Conservation (phyloP, 1,140 invertebrate species). For the Diuraphis noxia region DNA sequence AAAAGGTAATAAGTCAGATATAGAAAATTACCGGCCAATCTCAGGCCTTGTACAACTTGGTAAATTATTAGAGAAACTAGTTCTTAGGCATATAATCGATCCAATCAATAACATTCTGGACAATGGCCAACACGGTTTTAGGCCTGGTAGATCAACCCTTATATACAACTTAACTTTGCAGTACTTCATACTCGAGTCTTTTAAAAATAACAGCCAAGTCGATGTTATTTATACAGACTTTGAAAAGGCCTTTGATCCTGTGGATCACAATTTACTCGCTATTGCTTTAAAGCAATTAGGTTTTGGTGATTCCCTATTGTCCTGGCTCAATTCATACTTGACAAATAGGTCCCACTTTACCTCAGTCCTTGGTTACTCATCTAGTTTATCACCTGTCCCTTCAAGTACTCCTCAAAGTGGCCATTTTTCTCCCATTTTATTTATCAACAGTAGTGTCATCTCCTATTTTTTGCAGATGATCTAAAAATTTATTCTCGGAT, state of each 20-base stretch:
- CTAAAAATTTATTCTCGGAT: not conserved
- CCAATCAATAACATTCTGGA: slow-evolving; percentile 13
- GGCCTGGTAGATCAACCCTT: not conserved
- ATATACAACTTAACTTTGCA: not conserved
- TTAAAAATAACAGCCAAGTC: slow-evolving; percentile 9
- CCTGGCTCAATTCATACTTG: not conserved
- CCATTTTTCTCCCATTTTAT: not conserved
- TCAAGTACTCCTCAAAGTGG: not conserved
- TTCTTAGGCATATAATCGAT: not conserved
- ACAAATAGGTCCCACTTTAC: slow-evolving; percentile 6
- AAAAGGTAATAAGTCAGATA: not conserved
- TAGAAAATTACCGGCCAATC: not conserved
- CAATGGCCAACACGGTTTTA: not conserved
- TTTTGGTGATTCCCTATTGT: not conserved
- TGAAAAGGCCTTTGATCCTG: no score
- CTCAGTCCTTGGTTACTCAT: not conserved
- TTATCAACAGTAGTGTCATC: not conserved
- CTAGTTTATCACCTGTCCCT: not conserved
- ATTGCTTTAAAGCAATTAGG: not conserved
- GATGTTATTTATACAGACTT: not conserved
- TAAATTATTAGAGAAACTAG: slow-evolving; percentile 21
- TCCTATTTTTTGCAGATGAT: not conserved
- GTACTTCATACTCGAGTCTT: not conserved
- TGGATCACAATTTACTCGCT: not conserved
- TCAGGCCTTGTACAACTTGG: not conserved